Conservation (phyloP, 2,797 vertebrate genomes). For the Carapus acus region DNA sequence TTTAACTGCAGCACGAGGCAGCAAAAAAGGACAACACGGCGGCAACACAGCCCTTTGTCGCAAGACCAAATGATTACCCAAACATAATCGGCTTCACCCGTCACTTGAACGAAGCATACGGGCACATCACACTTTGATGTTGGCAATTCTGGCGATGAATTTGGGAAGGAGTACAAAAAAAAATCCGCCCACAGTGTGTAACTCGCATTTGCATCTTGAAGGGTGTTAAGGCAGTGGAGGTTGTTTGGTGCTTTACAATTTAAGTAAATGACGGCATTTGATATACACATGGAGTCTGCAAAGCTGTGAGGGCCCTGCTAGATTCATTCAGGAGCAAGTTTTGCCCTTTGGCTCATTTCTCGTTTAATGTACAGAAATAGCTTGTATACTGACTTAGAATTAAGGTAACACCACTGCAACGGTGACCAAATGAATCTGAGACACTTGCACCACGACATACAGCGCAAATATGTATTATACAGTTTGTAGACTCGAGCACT, state of each 20-base stretch:
- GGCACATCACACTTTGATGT: slow-evolving; percentile 65
- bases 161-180: too few relatives aligned
- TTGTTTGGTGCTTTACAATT: slow-evolving; percentile 27
- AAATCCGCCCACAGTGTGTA: slow-evolving; percentile 40
- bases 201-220: slow-evolving; percentile 52
- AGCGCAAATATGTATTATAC: neutral
- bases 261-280: slow-evolving; percentile 23
- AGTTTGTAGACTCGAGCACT: neutral
- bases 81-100: slow-evolving; percentile 69
- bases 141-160: slow-evolving; percentile 57
- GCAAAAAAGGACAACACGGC: slow-evolving; percentile 68
- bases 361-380: slow-evolving; percentile 29
- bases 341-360: slow-evolving; percentile 14
- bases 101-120: slow-evolving; percentile 59
- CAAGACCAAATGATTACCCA: slow-evolving; percentile 61
- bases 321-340: slow-evolving; percentile 15
- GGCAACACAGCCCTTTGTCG: slow-evolving; percentile 58
- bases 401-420: too few relatives aligned
- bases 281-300: slow-evolving; percentile 32
- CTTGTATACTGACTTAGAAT: too few relatives aligned
- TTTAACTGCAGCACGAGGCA: slow-evolving; percentile 58
- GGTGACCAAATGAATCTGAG: slow-evolving; percentile 44
- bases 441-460: slow-evolving; percentile 20
- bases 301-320: too few relatives aligned
- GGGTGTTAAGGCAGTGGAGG: slow-evolving; percentile 36